phyloP scores from a whole-genome alignment of 92 coral and sea anemone species.

The Virgularia gustaviana region DNA sequence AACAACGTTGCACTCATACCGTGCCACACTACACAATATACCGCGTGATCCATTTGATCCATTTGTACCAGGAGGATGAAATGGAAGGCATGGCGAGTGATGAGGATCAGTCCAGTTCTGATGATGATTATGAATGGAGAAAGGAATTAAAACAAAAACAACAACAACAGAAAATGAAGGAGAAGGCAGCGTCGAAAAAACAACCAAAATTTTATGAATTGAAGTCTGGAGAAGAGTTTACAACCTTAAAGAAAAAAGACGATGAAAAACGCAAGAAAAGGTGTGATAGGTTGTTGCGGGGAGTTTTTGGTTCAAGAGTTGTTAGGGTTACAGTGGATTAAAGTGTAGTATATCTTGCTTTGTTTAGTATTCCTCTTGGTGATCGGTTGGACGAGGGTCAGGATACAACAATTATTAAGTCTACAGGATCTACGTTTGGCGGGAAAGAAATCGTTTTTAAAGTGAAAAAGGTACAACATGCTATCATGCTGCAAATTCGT shows the following conservation, averaged over 20 bases:
- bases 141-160: constrained; percentile 52
- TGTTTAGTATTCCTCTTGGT: constrained; percentile 56
- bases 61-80: constrained; percentile 46
- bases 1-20: too few species aligned
- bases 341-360: neutral
- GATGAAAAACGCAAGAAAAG: constrained; percentile 48
- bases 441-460: constrained; percentile 88
- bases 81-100: constrained; percentile 76
- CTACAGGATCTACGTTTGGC: constrained; percentile 74
- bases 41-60: too few species aligned
- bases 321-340: neutral
- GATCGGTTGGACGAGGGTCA: constrained; percentile 71
- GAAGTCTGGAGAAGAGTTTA: constrained; percentile 63
- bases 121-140: constrained; percentile 83
- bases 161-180: constrained; percentile 50
- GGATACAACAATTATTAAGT: constrained; percentile 54
- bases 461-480: constrained; percentile 61
- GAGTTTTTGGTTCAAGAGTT: neutral
- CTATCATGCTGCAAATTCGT: neutral
- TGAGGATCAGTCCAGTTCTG: constrained; percentile 80
- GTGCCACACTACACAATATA: too few species aligned
- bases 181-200: constrained; percentile 24
- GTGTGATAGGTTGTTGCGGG: neutral
- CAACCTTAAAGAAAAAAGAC: constrained; percentile 19
- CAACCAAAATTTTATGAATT: constrained; percentile 86